These are phyloP conservation scores for Drusus annulatus DNA, from an alignment of 1,140 invertebrate species.

Conservation along the genomic window DNA sequence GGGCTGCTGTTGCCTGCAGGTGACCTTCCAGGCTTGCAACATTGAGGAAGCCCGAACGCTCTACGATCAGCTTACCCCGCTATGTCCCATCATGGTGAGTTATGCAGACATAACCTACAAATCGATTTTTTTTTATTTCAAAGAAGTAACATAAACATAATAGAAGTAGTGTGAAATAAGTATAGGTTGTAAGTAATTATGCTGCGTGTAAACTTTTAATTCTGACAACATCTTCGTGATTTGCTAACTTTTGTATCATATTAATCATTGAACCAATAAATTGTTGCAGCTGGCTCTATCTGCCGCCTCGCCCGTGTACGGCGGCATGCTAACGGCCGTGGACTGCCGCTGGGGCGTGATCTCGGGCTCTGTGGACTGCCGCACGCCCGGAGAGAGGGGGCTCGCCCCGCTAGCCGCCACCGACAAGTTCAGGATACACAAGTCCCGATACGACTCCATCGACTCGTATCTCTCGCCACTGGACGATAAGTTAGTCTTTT, in stretches of 20 bases:
- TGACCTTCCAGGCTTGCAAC: conserved; percentile 97
- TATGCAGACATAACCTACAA: too few relatives aligned
- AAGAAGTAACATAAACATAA: too few relatives aligned
- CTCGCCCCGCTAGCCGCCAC: conserved; percentile 81
- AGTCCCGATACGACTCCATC: conserved; percentile 98
- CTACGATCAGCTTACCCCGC: conserved; percentile 97
- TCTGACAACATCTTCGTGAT: too few relatives aligned
- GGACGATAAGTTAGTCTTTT: conserved; percentile 79
- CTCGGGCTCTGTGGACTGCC: conserved; percentile 94
- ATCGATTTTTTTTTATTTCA: too few relatives aligned
- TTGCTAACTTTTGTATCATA: too few relatives aligned
- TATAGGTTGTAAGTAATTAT: too few relatives aligned
- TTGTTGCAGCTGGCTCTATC: conserved; percentile 88
- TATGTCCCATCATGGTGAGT: conserved; percentile 96
- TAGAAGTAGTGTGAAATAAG: too few relatives aligned
- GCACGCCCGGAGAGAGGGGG: conserved; percentile 95
- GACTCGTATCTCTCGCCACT: conserved; percentile 95
- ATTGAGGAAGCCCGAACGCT: conserved; percentile 95
- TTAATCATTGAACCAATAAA: too few relatives aligned
- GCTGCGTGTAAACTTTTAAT: too few relatives aligned
- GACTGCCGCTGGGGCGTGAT: conserved; percentile 99
- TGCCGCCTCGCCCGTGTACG: conserved; percentile 95
- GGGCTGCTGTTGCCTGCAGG: conserved; percentile 98
- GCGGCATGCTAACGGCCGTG: conserved; percentile 93
- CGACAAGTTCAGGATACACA: conserved; percentile 89